A percentile compares a stretch with the other conserved stretches of the same genome.
phyloP scores from a whole-genome alignment of 1,140 invertebrate genomes.

The Galleria mellonella region DNA sequence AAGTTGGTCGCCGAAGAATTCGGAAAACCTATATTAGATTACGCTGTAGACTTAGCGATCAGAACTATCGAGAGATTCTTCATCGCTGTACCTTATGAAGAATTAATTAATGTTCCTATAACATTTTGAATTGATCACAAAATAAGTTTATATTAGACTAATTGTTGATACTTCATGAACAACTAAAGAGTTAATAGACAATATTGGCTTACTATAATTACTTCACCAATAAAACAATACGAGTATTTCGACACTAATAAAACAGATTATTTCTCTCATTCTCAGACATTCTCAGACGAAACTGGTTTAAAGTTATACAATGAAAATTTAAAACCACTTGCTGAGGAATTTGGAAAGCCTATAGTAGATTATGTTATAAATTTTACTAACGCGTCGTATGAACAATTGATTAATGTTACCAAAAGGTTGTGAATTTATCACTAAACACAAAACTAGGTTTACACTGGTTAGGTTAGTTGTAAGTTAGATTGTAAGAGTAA shows the following conservation, averaged over 20 bases:
- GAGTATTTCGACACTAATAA: no score
- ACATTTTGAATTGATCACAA: constrained; percentile 16
- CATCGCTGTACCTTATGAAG: constrained; percentile 44
- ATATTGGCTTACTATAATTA: no score
- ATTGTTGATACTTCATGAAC: no score
- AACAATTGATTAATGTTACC: constrained; percentile 47
- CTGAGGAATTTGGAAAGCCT: constrained; percentile 59
- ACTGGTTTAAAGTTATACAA: constrained; percentile 52
- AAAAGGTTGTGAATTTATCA: no score
- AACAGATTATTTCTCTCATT: no score
- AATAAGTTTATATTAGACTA: no score
- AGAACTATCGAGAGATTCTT: constrained; percentile 60
- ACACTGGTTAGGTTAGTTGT: no score
- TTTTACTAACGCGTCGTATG: constrained; percentile 42
- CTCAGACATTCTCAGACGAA: constrained; percentile 40
- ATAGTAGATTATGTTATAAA: constrained; percentile 58
- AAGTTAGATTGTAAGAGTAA: no score
- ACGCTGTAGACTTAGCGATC: constrained; percentile 51
- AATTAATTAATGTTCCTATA: constrained; percentile 49
- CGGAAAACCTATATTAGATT: constrained; percentile 59
- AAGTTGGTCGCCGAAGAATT: constrained; percentile 54
- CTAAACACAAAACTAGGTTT: no score
- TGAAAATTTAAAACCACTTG: constrained; percentile 54
- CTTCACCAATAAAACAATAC: no score
- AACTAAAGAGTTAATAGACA: no score